Evolutionary conservation across 2,113 vertebrate species (phyloP).

Genomic region (Anseranas semipalmata): DNA sequence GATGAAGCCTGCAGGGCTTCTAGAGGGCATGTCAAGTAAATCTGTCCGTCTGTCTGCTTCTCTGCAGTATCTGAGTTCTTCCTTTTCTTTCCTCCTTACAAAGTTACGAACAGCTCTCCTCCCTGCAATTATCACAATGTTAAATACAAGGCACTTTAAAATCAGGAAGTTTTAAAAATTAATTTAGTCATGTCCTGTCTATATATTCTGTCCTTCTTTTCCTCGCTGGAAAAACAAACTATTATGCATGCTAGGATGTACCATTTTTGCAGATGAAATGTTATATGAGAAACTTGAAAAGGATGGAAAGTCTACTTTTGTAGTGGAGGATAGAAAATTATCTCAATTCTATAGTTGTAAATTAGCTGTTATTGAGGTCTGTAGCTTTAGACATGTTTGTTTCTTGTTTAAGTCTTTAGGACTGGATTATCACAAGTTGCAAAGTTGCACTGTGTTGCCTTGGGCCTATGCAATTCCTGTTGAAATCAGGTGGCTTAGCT

Average conservation of each 20-base stretch:
- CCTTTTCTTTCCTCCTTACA: background rate
- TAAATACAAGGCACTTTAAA: background rate
- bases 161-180: background rate
- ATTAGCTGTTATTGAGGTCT: background rate
- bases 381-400: background rate
- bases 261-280: background rate
- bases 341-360: background rate
- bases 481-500: background rate
- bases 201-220: background rate
- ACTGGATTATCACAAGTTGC: background rate
- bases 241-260: background rate
- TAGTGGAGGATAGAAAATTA: background rate
- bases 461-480: background rate
- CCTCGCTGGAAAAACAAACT: background rate
- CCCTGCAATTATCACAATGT: background rate
- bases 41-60: background rate
- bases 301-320: background rate
- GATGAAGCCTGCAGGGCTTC: conserved; percentile 41
- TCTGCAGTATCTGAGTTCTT: background rate
- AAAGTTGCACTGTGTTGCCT: background rate
- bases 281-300: background rate
- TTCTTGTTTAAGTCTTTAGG: background rate
- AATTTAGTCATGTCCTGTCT: background rate
- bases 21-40: background rate
- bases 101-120: background rate